Conservation (phyloP, 1,140 invertebrate genomes). For the Apis dorsata region DNA sequence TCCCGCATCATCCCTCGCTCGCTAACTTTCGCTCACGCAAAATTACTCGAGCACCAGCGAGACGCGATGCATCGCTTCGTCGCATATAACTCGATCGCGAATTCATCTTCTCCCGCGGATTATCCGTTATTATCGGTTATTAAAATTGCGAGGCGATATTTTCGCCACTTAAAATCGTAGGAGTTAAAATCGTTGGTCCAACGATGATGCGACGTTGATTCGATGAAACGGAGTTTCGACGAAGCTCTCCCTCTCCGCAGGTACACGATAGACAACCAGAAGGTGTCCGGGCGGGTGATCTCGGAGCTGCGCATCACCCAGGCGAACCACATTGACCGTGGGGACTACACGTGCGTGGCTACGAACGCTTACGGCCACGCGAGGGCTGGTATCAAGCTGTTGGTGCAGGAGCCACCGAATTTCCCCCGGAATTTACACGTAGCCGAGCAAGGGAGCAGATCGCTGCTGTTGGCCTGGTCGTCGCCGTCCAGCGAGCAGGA, state of each 20-base stretch:
- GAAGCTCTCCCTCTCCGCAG: conserved; percentile 55
- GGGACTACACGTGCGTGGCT: conserved; percentile 86
- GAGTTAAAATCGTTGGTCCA: no score
- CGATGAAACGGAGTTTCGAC: no score
- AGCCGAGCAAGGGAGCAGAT: conserved; percentile 82
- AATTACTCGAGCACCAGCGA: conserved; percentile 13
- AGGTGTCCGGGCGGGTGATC: conserved; percentile 78
- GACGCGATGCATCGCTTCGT: background rate
- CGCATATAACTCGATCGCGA: background rate
- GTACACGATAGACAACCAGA: conserved; percentile 80
- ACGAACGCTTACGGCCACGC: conserved; percentile 86
- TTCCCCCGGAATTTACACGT: conserved; percentile 83
- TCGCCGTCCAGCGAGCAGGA: conserved; percentile 78
- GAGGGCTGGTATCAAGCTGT: conserved; percentile 83
- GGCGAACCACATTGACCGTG: conserved; percentile 83
- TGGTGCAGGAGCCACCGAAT: conserved; percentile 86
- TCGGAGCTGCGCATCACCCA: conserved; percentile 84
- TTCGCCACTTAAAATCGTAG: no score
- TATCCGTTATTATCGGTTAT: no score
- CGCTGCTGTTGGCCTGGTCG: conserved; percentile 82
- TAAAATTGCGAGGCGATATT: no score
- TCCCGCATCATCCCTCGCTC: conserved; percentile 9
- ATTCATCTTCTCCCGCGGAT: no score
- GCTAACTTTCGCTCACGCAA: conserved; percentile 21
- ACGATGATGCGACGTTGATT: no score